Conservation (phyloP, 1,140 invertebrate genomes). For the Brachionus koreanus region DNA sequence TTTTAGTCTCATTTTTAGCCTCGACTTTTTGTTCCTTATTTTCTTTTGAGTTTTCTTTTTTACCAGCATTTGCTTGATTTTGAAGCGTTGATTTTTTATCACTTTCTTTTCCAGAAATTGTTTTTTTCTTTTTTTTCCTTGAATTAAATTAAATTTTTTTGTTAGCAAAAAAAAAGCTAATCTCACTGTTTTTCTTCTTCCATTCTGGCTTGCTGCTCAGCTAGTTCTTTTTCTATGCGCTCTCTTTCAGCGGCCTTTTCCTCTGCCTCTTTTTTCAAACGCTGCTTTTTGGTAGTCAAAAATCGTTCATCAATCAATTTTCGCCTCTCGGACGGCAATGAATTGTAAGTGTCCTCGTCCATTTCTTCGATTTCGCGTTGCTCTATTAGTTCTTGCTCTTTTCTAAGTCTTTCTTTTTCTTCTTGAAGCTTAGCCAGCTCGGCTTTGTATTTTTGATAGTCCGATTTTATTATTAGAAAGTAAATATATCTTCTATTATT, state of each 20-base stretch:
- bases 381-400: conserved; percentile 40
- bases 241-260: conserved; percentile 50
- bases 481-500: conserved; percentile 58
- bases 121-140: conserved; percentile 38
- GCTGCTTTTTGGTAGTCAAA: conserved; percentile 28
- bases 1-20: conserved; percentile 39
- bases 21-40: conserved; percentile 43
- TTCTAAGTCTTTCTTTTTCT: conserved; percentile 13
- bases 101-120: neutral
- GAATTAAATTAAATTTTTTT: neutral
- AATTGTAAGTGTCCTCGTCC: conserved; percentile 40
- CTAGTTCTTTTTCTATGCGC: conserved; percentile 34
- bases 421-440: conserved; percentile 4
- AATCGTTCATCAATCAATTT: conserved; percentile 9
- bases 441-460: conserved; percentile 54
- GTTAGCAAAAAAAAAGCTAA: neutral
- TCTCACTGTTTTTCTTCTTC: conserved; percentile 55
- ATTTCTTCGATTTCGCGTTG: conserved; percentile 41
- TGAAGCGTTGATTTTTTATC: neutral
- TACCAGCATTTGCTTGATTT: conserved; percentile 35
- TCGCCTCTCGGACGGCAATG: neutral
- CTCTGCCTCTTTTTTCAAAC: conserved; percentile 49
- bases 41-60: conserved; percentile 50
- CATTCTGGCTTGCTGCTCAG: conserved; percentile 44
- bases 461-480: conserved; percentile 54